These are phyloP conservation scores for Pelobates fuscus DNA, from an alignment of 2,113 vertebrate genomes.

Conservation along the genomic window DNA sequence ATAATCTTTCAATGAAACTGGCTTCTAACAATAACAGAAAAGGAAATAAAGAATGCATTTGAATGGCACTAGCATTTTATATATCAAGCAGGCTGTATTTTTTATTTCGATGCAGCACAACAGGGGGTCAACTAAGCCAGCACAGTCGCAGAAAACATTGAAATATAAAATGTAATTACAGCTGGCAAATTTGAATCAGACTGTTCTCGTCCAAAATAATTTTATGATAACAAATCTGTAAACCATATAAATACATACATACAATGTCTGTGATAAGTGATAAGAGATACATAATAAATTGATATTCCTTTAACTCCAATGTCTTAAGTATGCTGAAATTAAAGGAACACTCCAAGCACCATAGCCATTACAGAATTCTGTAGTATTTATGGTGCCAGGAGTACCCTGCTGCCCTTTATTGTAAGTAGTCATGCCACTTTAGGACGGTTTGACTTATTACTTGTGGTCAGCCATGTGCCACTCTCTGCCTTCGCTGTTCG, in stretches of 20 bases:
- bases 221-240: slow-evolving; percentile 31
- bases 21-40: slow-evolving; percentile 33
- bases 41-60: slow-evolving; percentile 32
- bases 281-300: too few species aligned
- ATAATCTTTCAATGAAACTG: slow-evolving; percentile 16
- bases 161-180: slow-evolving; percentile 36
- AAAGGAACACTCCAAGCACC: too few species aligned
- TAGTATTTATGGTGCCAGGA: too few species aligned
- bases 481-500: too few species aligned
- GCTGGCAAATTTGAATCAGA: slow-evolving; percentile 13
- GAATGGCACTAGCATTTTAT: slow-evolving; percentile 41
- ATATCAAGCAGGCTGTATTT: slow-evolving; percentile 27
- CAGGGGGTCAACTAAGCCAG: slow-evolving; percentile 34
- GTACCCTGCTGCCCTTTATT: too few species aligned
- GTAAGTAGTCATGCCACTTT: too few species aligned
- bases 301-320: background rate
- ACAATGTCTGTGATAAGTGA: too few species aligned
- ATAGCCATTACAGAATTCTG: too few species aligned
- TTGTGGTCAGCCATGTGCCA: too few species aligned
- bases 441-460: too few species aligned
- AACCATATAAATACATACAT: background rate
- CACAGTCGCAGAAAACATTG: slow-evolving; percentile 33
- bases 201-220: slow-evolving; percentile 21
- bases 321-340: background rate
- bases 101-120: slow-evolving; percentile 27